Base-by-base conservation (phyloP, 1,140 invertebrate genomes). In the Zophobas atratus region DNA sequence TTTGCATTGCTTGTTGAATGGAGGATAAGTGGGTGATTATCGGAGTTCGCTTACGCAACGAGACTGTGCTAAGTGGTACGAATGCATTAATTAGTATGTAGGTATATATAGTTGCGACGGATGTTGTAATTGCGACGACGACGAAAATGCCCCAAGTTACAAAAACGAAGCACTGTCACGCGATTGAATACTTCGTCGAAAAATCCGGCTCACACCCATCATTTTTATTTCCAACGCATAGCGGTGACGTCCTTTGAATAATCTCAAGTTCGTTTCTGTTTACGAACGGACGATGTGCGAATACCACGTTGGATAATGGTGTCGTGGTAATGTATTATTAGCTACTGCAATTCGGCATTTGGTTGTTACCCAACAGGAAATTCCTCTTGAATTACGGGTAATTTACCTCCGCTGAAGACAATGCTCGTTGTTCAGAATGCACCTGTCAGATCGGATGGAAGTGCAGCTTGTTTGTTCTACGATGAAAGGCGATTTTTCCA, bases 311-410 rank as follows among this genome's bases (percentile, higher is more conserved):
- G 49, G 49, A 51, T 20, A 51, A 51, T 51, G 20, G 20, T 51
- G 6, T 20, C 49, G 4, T 8, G 43, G 43, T 8, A 46, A 46
- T 51, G 2, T 20, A 51, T 51, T 4, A 51, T 51, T 51, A 20
- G 49, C 49, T 46, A 46, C n/a, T 51, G 49, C 49, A 46, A 20
- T 51, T 5, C 49, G 20, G 20, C 20, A 51, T 51, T 51, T 20
- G 49, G 49, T 20, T 51, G 49, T 51, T 51, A 51, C n/a, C 2
- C n/a, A 51, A 51, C 49, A 51, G 49, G 49, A 51, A 51, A 51
- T 51, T 51, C 49, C 49, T 20, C 2, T 2, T 51, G 49, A 4
- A 51, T 4, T 20, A 51, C 2, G 2, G 49, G n/a, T 20, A 4
- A 8, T 46, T 46, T 46, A 4, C 43, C 43, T 46, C 6, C 43